Evolutionary conservation across 1,140 invertebrate genomes (phyloP).

Genomic region (Lordiphosa collinella): DNA sequence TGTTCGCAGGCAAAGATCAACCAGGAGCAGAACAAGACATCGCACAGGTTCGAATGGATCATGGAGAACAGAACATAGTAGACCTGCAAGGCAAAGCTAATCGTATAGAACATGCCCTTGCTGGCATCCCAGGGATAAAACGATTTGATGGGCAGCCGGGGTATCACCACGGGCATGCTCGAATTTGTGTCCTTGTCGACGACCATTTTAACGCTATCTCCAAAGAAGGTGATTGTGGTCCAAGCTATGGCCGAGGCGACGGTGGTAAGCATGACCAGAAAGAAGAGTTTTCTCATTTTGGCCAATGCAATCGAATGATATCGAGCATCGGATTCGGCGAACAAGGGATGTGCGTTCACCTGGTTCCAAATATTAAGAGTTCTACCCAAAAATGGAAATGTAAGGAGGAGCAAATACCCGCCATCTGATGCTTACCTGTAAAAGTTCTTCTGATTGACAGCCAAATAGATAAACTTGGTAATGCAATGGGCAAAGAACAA

Average conservation of each 20-base stretch:
- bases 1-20: slow-evolving; percentile 91
- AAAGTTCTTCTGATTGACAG: slow-evolving; percentile 86
- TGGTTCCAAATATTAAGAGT: slow-evolving; percentile 89
- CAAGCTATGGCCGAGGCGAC: slow-evolving; percentile 83
- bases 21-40: slow-evolving; percentile 90
- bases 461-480: slow-evolving; percentile 88
- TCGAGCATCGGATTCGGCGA: slow-evolving; percentile 89
- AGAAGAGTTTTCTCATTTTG: slow-evolving; percentile 88
- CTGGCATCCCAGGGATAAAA: slow-evolving; percentile 88
- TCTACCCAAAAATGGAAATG: slow-evolving; percentile 64
- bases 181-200: slow-evolving; percentile 87
- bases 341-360: slow-evolving; percentile 89
- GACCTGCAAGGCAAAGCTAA: slow-evolving; percentile 86
- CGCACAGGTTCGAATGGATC: slow-evolving; percentile 85
- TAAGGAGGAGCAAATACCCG: background rate
- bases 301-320: slow-evolving; percentile 87
- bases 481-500: slow-evolving; percentile 89
- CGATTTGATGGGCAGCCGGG: slow-evolving; percentile 86
- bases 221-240: slow-evolving; percentile 89
- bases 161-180: slow-evolving; percentile 85
- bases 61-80: slow-evolving; percentile 88
- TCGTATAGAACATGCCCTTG: slow-evolving; percentile 84
- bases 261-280: slow-evolving; percentile 84
- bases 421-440: slow-evolving; percentile 82
- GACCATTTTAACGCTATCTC: slow-evolving; percentile 85